phyloP scores from a whole-genome alignment of 2,113 vertebrate genomes.

The Actinemys pallida region DNA sequence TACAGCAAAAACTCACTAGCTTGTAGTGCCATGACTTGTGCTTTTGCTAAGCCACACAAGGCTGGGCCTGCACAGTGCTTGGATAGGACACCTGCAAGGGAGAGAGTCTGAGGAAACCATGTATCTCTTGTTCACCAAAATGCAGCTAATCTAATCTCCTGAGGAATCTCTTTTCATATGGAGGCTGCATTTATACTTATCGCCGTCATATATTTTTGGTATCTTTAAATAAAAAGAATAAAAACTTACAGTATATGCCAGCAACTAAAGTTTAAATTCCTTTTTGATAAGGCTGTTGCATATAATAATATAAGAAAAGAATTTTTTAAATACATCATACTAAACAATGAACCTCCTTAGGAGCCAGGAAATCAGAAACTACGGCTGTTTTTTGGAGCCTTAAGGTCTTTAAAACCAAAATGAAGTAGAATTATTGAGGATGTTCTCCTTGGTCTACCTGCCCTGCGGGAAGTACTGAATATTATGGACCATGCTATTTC shows the following conservation, averaged over 20 bases:
- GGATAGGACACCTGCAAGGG: background rate
- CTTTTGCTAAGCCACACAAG: background rate
- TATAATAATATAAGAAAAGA: constrained; percentile 33
- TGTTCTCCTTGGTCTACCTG: background rate
- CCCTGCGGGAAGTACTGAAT: background rate
- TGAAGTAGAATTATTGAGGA: background rate
- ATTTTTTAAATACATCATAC: background rate
- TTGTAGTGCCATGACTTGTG: background rate
- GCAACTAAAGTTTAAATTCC: background rate
- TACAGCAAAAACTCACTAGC: background rate
- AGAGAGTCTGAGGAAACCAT: background rate
- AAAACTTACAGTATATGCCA: background rate
- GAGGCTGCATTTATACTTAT: background rate
- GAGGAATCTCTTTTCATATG: background rate
- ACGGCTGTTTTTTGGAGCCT: background rate
- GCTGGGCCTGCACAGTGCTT: constrained; percentile 26
- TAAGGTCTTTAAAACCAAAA: background rate
- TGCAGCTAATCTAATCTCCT: background rate
- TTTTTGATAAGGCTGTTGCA: constrained; percentile 1
- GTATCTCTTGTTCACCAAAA: background rate
- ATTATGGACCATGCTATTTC: background rate
- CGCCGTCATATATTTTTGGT: background rate
- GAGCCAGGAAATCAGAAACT: constrained; percentile 29
- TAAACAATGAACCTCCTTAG: background rate
- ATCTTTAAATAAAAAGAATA: constrained; percentile 9